Conservation (phyloP, 2,888 invertebrate genomes). For the Philaethria dido region DNA sequence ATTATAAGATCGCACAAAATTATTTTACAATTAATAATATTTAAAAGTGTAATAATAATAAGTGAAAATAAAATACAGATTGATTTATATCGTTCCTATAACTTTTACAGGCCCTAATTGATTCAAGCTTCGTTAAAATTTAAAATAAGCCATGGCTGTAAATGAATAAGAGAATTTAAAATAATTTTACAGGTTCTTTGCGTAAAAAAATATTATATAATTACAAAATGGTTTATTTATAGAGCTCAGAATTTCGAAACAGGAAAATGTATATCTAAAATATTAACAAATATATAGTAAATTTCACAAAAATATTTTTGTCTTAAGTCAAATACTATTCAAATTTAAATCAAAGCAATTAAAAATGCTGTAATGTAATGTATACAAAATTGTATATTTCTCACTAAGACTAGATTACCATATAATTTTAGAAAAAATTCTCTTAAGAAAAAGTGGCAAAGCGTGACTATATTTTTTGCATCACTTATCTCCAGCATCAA, state of each 20-base stretch:
- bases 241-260: background rate
- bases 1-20: no score
- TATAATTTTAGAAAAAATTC: no score
- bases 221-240: background rate
- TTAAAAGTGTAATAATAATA: background rate
- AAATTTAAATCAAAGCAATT: no score
- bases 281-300: background rate
- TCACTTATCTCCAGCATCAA: no score
- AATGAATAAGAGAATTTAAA: background rate
- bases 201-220: no score
- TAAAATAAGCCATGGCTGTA: background rate
- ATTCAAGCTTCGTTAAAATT: background rate
- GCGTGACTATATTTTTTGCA: no score
- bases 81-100: background rate
- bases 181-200: background rate
- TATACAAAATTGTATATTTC: no score
- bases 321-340: no score
- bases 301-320: background rate
- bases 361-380: no score
- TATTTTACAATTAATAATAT: background rate
- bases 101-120: slow-evolving; percentile 11
- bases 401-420: no score
- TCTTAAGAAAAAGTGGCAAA: no score
- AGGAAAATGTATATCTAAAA: background rate
- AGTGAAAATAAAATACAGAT: background rate